Evolutionary conservation across 2,797 vertebrate genomes (phyloP), one percentile per base, ranked within the genome.

Genomic region (Martes flavigula): DNA sequence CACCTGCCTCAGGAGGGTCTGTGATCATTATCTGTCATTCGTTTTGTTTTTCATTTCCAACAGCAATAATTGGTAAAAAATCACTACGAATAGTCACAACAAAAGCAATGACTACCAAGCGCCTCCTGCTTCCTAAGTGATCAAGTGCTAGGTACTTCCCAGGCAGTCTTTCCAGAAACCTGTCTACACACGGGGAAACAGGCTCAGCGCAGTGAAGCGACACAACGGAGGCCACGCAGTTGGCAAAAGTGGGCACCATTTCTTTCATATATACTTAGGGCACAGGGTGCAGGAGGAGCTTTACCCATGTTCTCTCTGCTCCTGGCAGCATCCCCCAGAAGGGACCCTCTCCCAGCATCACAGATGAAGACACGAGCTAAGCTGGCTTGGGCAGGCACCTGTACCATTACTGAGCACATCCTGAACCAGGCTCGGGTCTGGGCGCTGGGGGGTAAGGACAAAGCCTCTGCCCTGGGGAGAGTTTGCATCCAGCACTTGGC

Each of bases 361-460:
- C 48, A 79, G 46, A 62, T 46, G 90, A 18, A 20, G 54, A 17
- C 7, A 20, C 9, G 58, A 40, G 83, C 60, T 86, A 79, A 43
- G 90, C 48, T 18, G 20, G 88, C 11, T 48, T 27, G 60, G 60
- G 60, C 58, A 56, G 54, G 62, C 38, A 56, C 68, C 60, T 0
- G 17, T 17, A 62, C 48, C 51, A 17, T 72, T 13, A 60, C 96
- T 96, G 91, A 97, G 96, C 97, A 97, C 97, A 35, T 87, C 93
- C 13, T 68, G 94, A 64, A 62, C 90, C 94, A 96, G 96, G 94
- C 64, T 15, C 12, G 8, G 66, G 97, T 73, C 72, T 91, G 91
- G 93, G 95, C 25, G 5, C 93, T 87, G 89, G 66, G 70, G 58
- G 66, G 62, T 91, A 79, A 78, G 64, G 73, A 62, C 0, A 48